Base-by-base conservation (phyloP, 2,888 invertebrate species). In the Oxystoma pomonae region DNA sequence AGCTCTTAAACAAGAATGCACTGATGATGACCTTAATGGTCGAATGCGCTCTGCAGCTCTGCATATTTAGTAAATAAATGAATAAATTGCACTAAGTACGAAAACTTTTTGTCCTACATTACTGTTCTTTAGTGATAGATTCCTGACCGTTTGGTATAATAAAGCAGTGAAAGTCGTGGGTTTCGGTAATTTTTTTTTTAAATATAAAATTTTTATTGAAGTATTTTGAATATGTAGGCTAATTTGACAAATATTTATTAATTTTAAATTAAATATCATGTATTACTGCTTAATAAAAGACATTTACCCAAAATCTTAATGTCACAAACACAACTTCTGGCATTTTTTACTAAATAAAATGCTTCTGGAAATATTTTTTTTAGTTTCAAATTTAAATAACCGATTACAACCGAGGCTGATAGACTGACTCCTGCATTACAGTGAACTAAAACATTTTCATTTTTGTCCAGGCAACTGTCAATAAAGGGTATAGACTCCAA, bases 381-480 rank as follows among this genome's bases (percentile, higher is more conserved):
- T 21, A 83, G 76, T 60, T 81, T 80, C 21, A 83, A 80, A 83
- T 96, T 95, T 60, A 96, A 81, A 80, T 91, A 96, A 5, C 87
- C 92, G 60, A 96, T 90, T 0, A 90, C 86, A 19, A 96, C 82
- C 65, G 90, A 85, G 0, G 94, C 85, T 1, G 95, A 90, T 9
- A 96, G 83, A 0, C 96, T 96, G 0, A 96, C 89, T 0, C 96
- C 96, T 0, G 96, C 96, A 79, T 96, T 96, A 75, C 96, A 96
- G 80, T 96, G 96, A 1, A 96, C 87, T 67, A 94, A 82, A 59
- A 94, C 82, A 57, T 74, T 76, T 60, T 64, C 61, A n/a, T 67
- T 64, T 1, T 70, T 71, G n/a, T 76, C 70, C 9, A 85, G 76
- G 18, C 83, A 84, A 50, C 78, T 67, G n/a, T 86, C 81, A 57